Conservation (phyloP, 2,797 vertebrate genomes). For the Hafferia zeledoni region DNA sequence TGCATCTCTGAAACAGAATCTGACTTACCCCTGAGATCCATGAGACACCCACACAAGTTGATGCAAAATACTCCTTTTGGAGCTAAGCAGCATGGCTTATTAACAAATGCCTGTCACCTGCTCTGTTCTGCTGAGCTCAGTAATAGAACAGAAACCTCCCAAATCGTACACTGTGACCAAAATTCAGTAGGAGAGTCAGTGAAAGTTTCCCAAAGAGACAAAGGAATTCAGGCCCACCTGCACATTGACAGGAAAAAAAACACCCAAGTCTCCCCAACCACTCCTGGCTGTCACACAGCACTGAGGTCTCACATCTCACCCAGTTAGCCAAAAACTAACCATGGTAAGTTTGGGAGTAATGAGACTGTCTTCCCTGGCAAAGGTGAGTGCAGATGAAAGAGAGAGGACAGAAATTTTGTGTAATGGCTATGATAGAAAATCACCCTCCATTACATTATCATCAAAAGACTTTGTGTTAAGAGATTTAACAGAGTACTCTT, state of each 20-base stretch:
- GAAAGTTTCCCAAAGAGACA: neutral
- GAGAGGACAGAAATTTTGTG: neutral
- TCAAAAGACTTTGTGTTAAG: neutral
- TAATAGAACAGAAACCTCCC: neutral
- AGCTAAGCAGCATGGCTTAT: neutral
- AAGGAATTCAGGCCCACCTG: neutral
- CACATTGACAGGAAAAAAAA: neutral
- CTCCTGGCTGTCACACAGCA: fast-evolving
- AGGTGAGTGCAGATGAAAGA: neutral
- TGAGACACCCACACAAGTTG: fast-evolving
- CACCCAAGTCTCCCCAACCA: neutral
- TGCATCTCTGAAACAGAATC: neutral
- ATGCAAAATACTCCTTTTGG: neutral
- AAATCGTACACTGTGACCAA: neutral
- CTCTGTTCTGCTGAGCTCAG: neutral
- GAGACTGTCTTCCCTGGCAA: neutral
- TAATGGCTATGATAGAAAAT: neutral
- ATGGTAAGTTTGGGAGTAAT: fast-evolving
- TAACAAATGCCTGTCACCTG: neutral
- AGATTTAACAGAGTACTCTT: neutral
- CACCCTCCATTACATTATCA: neutral
- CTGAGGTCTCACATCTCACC: neutral
- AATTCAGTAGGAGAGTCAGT: neutral
- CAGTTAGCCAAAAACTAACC: neutral
- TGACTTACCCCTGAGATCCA: neutral